phyloP scores from a whole-genome alignment of 2,888 invertebrate genomes.

The Cataglyphis altisquamis region DNA sequence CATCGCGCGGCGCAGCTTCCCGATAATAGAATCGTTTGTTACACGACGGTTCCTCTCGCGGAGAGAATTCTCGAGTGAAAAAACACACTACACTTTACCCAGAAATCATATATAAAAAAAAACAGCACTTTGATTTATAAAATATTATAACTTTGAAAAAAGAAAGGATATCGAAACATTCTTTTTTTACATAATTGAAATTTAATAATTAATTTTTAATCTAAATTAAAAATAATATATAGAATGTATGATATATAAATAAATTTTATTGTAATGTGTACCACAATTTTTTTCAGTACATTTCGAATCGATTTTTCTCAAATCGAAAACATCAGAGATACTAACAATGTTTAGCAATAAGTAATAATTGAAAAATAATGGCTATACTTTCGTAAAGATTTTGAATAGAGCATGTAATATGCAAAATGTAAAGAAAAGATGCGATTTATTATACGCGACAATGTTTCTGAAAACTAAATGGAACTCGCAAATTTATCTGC shows the following conservation, averaged over 20 bases:
- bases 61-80: not conserved
- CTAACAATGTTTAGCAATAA: not conserved
- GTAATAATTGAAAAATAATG: not conserved
- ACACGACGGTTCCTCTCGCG: not conserved
- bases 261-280: not conserved
- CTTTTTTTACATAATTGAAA: not conserved
- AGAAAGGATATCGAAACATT: not conserved
- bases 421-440: slow-evolving; percentile 22
- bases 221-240: not conserved
- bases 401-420: not conserved
- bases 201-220: not conserved
- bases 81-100: not conserved
- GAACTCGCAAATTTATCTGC: slow-evolving; percentile 37
- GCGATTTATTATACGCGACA: slow-evolving; percentile 33
- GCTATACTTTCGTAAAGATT: slow-evolving; percentile 11
- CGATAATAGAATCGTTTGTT: slow-evolving; percentile 53
- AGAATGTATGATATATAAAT: not conserved
- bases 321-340: not conserved
- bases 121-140: not conserved
- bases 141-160: not conserved
- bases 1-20: slow-evolving; percentile 13
- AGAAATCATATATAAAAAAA: not conserved
- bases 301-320: not conserved
- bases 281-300: not conserved
- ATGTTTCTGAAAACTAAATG: slow-evolving; percentile 9